Conservation (phyloP, 2,888 invertebrate species). For the Ochropleura leucogaster region DNA sequence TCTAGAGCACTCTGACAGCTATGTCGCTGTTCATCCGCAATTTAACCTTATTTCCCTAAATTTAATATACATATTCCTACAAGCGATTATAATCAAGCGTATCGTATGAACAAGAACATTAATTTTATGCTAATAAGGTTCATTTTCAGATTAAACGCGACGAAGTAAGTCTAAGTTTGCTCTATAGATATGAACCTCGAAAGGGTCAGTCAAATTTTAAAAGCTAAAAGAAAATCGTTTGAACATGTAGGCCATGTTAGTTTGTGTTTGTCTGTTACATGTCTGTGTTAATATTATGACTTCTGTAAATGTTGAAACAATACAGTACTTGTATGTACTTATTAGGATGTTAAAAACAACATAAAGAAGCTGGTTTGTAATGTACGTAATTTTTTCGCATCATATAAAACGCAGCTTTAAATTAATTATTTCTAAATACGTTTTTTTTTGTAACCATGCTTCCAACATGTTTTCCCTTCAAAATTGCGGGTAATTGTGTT, state of each 20-base stretch:
- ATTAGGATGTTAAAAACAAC: not conserved
- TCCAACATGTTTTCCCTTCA: not conserved
- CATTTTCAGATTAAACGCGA: not conserved
- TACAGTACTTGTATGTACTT: conserved; percentile 3
- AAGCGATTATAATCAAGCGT: not conserved
- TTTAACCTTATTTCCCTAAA: not conserved
- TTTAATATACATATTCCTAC: not conserved
- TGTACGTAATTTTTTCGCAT: not conserved
- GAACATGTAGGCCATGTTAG: not conserved
- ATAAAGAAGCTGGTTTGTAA: not conserved
- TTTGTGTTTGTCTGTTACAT: conserved; percentile 18
- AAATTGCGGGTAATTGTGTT: not conserved
- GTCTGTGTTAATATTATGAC: not conserved
- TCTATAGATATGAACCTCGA: not conserved
- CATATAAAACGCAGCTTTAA: not conserved
- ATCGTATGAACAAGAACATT: not conserved
- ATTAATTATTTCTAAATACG: conserved; percentile 8
- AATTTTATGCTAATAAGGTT: not conserved
- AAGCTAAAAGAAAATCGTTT: not conserved
- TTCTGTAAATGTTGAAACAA: not conserved
- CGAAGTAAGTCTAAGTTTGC: not conserved
- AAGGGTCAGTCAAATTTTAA: not conserved
- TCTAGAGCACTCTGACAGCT: too few species aligned
- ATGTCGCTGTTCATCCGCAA: too few species aligned
- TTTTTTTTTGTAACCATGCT: conserved; percentile 9